A percentile compares a stretch with the other conserved stretches of the same genome.
Evolutionary conservation across 2,888 invertebrate genomes (phyloP).

Genomic region (Dendrolimus houi): DNA sequence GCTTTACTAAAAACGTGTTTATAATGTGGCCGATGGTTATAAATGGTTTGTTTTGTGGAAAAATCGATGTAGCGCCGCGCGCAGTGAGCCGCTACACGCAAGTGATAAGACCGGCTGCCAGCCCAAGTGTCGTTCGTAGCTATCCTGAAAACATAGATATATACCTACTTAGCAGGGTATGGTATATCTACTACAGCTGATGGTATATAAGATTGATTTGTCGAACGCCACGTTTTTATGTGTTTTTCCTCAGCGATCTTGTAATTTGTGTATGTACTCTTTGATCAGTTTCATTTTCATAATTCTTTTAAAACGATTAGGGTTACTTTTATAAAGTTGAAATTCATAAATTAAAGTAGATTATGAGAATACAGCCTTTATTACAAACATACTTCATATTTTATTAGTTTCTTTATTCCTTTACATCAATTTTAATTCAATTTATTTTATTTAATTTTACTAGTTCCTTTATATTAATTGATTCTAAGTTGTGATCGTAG

Average conservation of each 20-base stretch:
- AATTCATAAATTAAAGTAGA: no score
- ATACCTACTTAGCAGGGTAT: constrained; percentile 10
- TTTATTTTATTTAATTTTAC: no score
- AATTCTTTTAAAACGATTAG: no score
- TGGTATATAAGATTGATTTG: constrained; percentile 12
- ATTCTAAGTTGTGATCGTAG: no score
- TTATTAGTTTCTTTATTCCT: no score
- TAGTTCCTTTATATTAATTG: no score
- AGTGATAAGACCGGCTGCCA: constrained; percentile 48
- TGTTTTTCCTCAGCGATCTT: constrained; percentile 1
- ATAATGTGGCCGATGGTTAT: constrained; percentile 50
- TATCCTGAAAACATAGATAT: constrained; percentile 21
- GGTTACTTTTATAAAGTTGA: no score
- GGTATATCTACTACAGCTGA: constrained; percentile 12
- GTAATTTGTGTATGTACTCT: neutral
- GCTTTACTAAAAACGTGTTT: constrained; percentile 50
- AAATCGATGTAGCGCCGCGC: constrained; percentile 69
- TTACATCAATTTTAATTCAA: no score
- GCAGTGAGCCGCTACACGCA: constrained; percentile 46
- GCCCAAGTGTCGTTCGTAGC: constrained; percentile 13
- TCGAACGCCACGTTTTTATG: constrained; percentile 5
- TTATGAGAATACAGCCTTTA: no score
- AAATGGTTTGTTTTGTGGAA: constrained; percentile 63
- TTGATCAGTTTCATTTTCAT: no score
- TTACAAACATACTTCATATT: no score